Conservation (phyloP, 2,113 vertebrate species). For the Madoqua kirkii region DNA sequence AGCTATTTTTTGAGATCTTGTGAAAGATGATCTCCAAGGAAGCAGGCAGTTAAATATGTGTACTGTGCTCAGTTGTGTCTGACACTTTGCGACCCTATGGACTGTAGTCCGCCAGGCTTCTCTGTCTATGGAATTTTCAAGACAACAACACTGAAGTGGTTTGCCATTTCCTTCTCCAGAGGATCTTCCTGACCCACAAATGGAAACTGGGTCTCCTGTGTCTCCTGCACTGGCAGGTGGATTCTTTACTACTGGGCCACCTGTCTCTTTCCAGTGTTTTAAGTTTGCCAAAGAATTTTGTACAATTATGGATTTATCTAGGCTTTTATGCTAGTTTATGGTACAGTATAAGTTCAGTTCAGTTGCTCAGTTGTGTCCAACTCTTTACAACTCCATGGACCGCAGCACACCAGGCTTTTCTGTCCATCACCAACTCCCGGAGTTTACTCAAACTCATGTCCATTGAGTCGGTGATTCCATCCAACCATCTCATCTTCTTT, state of each 20-base stretch:
- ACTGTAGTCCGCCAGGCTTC: background rate
- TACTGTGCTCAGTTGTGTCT: background rate
- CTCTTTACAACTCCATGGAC: background rate
- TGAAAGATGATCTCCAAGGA: background rate
- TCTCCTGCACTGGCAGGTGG: background rate
- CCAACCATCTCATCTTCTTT: background rate
- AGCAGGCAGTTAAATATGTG: background rate
- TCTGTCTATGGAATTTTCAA: background rate
- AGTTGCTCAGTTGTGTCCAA: background rate
- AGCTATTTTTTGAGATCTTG: background rate
- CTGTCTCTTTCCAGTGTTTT: background rate
- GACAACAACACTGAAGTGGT: background rate
- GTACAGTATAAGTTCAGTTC: background rate
- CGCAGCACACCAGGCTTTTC: background rate
- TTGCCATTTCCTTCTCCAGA: background rate
- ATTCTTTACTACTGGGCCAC: background rate
- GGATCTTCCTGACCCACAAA: background rate
- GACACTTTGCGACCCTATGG: background rate
- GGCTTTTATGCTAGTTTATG: background rate
- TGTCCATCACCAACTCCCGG: background rate
- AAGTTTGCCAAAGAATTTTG: slow-evolving; percentile 23
- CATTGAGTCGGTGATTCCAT: background rate
- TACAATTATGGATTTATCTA: background rate
- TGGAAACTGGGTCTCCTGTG: background rate
- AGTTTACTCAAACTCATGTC: background rate